These are phyloP conservation scores for Marasmarcha lunaedactyla DNA, from an alignment of 2,888 invertebrate genomes.

Conservation along the genomic window DNA sequence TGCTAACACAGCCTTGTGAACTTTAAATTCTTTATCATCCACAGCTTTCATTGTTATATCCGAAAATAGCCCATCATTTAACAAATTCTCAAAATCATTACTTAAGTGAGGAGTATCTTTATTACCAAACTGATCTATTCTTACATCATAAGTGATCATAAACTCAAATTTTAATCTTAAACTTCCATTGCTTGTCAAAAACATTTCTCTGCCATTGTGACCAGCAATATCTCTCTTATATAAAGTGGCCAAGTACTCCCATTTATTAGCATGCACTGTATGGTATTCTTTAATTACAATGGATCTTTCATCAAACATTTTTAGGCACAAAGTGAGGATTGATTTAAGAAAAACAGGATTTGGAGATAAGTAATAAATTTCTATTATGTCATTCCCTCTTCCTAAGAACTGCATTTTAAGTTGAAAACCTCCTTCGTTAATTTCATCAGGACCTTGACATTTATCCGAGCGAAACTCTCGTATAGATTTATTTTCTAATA, in stretches of 20 bases:
- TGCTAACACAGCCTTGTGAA: constrained; percentile 54
- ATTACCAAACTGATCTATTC: constrained; percentile 31
- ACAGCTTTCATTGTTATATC: constrained; percentile 53
- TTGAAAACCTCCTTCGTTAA: constrained; percentile 36
- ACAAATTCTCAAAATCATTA: constrained; percentile 47
- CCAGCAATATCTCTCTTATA: constrained; percentile 47
- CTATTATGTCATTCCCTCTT: constrained; percentile 48
- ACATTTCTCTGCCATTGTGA: constrained; percentile 40
- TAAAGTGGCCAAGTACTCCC: constrained; percentile 54
- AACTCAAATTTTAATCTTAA: constrained; percentile 52
- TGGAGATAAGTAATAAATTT: constrained; percentile 50
- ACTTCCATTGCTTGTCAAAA: constrained; percentile 47
- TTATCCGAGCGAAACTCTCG: constrained; percentile 48
- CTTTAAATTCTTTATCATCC: constrained; percentile 45
- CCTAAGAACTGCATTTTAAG: constrained; percentile 57
- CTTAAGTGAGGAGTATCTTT: constrained; percentile 44
- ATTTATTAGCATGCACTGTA: constrained; percentile 51
- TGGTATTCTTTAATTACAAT: constrained; percentile 54
- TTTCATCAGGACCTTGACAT: constrained; percentile 27
- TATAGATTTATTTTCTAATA: constrained; percentile 40
- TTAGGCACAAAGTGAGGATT: constrained; percentile 45
- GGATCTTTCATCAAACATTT: constrained; percentile 52
- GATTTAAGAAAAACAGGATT: constrained; percentile 49
- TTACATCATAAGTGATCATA: constrained; percentile 50
- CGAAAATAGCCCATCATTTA: constrained; percentile 45